phyloP scores from a whole-genome alignment of 2,113 vertebrate genomes.

The Leptobrachium leishanense region DNA sequence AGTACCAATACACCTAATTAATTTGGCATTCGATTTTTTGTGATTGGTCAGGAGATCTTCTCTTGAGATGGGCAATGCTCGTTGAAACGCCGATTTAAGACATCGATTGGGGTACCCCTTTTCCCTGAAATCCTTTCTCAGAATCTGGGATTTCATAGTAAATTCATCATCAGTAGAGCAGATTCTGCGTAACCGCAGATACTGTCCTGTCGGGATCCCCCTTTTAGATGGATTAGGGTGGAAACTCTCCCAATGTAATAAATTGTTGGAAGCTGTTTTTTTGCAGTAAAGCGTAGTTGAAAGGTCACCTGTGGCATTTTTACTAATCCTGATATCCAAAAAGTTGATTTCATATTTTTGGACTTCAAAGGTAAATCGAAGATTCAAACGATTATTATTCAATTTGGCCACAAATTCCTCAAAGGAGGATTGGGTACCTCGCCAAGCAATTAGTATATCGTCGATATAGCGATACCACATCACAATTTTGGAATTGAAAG shows the following conservation, averaged over 20 bases:
- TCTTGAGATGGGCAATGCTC: neutral
- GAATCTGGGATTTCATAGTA: neutral
- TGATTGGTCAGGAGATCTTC: neutral
- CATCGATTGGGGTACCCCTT: neutral
- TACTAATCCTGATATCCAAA: neutral
- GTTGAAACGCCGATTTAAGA: neutral
- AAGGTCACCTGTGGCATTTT: neutral
- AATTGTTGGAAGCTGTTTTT: neutral
- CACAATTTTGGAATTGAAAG: too few relatives aligned
- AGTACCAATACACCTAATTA: neutral
- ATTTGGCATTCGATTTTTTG: too few relatives aligned
- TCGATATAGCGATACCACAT: too few relatives aligned
- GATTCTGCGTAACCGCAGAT: neutral
- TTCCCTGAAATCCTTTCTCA: neutral
- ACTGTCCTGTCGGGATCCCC: neutral
- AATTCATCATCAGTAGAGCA: neutral
- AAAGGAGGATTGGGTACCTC: too few relatives aligned
- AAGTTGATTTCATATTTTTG: neutral
- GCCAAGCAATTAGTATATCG: too few relatives aligned
- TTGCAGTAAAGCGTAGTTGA: neutral
- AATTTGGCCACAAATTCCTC: too few relatives aligned
- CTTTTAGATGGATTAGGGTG: neutral
- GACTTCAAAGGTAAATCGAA: neutral
- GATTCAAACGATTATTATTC: neutral
- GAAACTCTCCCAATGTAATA: neutral